A percentile compares a stretch with the other conserved stretches of the same genome.
Evolutionary conservation across 2,888 invertebrate genomes (phyloP).

Genomic region (Eilema caniola): DNA sequence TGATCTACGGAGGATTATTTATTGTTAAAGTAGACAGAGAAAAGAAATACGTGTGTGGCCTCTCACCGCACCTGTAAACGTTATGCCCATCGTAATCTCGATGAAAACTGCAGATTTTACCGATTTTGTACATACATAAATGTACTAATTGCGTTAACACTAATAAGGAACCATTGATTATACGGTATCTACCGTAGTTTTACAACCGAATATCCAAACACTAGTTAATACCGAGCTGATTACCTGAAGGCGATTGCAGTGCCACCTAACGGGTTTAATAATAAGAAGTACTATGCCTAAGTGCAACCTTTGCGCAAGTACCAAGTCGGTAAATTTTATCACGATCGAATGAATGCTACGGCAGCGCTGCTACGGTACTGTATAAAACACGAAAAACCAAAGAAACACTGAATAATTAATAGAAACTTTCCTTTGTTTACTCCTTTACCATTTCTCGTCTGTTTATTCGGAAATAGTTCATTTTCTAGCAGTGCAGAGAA

Average conservation of each 20-base stretch:
- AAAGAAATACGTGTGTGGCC: constrained; percentile 51
- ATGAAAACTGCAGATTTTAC: constrained; percentile 46
- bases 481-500: too few species aligned
- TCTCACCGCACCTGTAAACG: constrained; percentile 40
- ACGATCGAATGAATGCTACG: too few species aligned
- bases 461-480: too few species aligned
- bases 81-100: constrained; percentile 33
- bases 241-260: too few species aligned
- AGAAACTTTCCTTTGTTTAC: too few species aligned
- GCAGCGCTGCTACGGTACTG: too few species aligned
- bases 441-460: too few species aligned
- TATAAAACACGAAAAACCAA: too few species aligned
- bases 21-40: constrained; percentile 24
- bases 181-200: neutral
- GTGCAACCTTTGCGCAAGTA: too few species aligned
- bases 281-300: too few species aligned
- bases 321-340: neutral
- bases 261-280: too few species aligned
- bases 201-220: neutral
- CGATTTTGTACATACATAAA: constrained; percentile 24
- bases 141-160: neutral
- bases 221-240: neutral
- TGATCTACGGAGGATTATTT: constrained; percentile 31
- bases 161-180: constrained; percentile 26
- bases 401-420: too few species aligned